Conservation (phyloP, 2,113 vertebrate species). For the Tilapia sparmanii region DNA sequence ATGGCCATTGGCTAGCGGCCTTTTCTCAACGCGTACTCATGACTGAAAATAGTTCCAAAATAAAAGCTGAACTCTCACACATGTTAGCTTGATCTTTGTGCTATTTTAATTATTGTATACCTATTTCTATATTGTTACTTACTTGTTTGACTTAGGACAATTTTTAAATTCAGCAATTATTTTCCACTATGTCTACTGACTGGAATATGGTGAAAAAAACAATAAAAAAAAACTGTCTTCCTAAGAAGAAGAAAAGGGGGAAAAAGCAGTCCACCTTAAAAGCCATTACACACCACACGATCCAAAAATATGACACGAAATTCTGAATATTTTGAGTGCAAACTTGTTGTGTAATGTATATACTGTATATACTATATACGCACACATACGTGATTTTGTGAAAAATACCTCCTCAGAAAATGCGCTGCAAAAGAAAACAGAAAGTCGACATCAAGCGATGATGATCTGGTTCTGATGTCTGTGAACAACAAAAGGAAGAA, state of each 20-base stretch:
- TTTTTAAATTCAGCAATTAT: not conserved
- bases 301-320: not conserved
- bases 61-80: not conserved
- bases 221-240: too few species aligned
- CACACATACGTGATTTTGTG: not conserved
- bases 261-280: not conserved
- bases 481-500: not conserved
- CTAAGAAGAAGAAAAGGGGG: not conserved
- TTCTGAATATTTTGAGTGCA: not conserved
- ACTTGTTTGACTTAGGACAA: not conserved
- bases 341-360: not conserved
- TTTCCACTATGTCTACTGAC: not conserved
- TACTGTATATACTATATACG: not conserved
- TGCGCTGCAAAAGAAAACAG: fast-evolving
- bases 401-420: not conserved
- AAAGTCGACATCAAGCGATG: not conserved
- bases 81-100: not conserved
- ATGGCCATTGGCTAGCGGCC: not conserved
- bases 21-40: not conserved
- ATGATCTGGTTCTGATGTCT: not conserved
- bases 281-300: not conserved
- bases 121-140: not conserved
- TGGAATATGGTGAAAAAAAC: not conserved
- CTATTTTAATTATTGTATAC: not conserved
- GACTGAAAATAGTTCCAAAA: not conserved